phyloP scores from a whole-genome alignment of 2,113 vertebrate species.

The Ursus arctos region DNA sequence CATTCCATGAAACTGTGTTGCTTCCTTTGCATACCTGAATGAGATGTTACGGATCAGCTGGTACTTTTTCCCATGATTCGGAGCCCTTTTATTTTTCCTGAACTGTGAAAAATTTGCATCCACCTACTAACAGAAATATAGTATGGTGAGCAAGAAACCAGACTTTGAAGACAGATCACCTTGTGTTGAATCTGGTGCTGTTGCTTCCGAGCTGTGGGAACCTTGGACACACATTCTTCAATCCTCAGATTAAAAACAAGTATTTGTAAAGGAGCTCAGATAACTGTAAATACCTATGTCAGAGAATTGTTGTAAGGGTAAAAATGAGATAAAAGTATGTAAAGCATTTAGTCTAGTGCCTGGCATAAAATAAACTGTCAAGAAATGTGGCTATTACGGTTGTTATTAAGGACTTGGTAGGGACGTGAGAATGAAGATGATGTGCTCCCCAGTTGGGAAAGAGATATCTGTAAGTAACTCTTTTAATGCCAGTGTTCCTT shows the following conservation, averaged over 20 bases:
- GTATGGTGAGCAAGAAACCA: background rate
- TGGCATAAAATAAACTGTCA: background rate
- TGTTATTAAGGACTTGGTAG: background rate
- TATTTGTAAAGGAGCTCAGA: background rate
- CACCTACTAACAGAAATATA: background rate
- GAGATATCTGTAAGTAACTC: background rate
- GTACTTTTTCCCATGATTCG: background rate
- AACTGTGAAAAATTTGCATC: background rate
- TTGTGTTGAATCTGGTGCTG: background rate
- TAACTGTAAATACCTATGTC: background rate
- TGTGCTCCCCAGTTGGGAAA: background rate
- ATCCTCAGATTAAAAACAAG: background rate
- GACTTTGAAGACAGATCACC: background rate
- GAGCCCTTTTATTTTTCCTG: background rate
- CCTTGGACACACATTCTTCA: background rate
- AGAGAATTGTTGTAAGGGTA: background rate
- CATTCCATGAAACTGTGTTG: background rate
- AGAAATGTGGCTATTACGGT: background rate
- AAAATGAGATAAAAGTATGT: conserved; percentile 13
- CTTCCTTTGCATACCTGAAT: background rate
- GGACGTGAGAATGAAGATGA: background rate
- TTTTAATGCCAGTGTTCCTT: background rate
- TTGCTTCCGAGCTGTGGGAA: background rate
- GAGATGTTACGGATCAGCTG: background rate
- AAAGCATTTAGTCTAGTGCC: background rate